Conservation (phyloP, 2,113 vertebrate species). For the Charadrius vociferus region DNA sequence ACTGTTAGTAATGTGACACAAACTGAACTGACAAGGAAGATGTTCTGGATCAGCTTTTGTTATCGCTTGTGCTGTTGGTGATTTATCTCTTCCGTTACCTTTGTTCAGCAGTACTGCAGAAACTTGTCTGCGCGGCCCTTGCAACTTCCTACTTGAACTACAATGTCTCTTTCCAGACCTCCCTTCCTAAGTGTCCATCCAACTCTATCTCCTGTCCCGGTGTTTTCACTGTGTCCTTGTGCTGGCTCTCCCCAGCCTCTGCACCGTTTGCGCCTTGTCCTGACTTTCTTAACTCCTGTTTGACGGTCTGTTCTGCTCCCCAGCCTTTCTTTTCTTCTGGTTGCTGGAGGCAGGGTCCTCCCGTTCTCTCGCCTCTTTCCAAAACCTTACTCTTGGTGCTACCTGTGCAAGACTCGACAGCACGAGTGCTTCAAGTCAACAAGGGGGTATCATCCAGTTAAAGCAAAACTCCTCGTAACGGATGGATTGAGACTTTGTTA, state of each 20-base stretch:
- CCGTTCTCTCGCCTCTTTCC: not conserved
- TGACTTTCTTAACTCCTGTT: not conserved
- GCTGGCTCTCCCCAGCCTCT: not conserved
- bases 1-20: not conserved
- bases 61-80: not conserved
- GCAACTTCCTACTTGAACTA: not conserved
- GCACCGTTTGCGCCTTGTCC: not conserved
- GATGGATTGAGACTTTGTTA: not conserved
- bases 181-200: not conserved
- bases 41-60: not conserved
- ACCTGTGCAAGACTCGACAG: too few relatives aligned
- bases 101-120: not conserved
- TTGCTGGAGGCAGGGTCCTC: not conserved
- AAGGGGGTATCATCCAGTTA: not conserved
- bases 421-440: not conserved
- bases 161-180: not conserved
- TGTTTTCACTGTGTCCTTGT: not conserved
- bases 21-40: not conserved
- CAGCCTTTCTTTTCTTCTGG: not conserved
- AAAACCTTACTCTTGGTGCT: not conserved
- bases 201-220: not conserved
- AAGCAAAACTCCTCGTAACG: not conserved
- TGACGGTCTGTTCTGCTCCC: not conserved
- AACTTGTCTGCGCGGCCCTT: not conserved
- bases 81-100: not conserved